These are phyloP conservation scores for Neosilurus hyrtlii DNA, from an alignment of 2,797 vertebrate genomes.

Conservation along the genomic window DNA sequence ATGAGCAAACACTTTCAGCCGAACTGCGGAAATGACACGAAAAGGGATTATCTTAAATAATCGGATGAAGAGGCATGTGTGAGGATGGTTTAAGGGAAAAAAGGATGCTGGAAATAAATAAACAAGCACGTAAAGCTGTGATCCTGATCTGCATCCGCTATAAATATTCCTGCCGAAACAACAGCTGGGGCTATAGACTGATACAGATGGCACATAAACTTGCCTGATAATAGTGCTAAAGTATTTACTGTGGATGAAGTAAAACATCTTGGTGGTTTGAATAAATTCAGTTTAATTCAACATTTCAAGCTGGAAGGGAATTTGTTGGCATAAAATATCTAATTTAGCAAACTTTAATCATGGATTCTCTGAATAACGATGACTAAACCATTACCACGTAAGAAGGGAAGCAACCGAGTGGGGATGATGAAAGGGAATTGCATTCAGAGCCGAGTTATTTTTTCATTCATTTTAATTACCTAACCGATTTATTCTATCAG, in stretches of 20 bases:
- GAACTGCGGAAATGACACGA: slow-evolving; percentile 1
- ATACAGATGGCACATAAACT: slow-evolving; percentile 30
- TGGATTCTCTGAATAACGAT: not conserved
- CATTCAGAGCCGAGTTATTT: not conserved
- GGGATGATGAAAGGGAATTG: not conserved
- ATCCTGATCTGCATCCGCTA: slow-evolving; percentile 2
- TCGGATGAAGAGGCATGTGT: slow-evolving; percentile 8
- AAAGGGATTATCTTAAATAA: slow-evolving; percentile 27
- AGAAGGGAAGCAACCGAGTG: not conserved
- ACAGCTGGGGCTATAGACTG: slow-evolving; percentile 23
- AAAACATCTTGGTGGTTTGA: slow-evolving; percentile 12
- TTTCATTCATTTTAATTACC: too few relatives aligned
- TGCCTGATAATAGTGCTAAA: slow-evolving; percentile 7
- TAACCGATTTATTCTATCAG: too few relatives aligned
- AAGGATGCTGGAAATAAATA: not conserved
- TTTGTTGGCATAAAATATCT: not conserved
- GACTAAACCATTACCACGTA: not conserved
- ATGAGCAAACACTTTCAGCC: slow-evolving; percentile 4
- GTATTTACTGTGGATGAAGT: slow-evolving; percentile 11
- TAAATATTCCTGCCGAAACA: slow-evolving; percentile 12
- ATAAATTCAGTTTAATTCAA: slow-evolving; percentile 9
- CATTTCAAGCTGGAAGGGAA: not conserved
- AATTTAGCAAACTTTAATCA: not conserved
- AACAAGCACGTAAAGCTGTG: slow-evolving; percentile 3
- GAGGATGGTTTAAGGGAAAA: slow-evolving; percentile 1